Base-by-base conservation (phyloP, 2,113 vertebrate genomes). In the Athene noctua region DNA sequence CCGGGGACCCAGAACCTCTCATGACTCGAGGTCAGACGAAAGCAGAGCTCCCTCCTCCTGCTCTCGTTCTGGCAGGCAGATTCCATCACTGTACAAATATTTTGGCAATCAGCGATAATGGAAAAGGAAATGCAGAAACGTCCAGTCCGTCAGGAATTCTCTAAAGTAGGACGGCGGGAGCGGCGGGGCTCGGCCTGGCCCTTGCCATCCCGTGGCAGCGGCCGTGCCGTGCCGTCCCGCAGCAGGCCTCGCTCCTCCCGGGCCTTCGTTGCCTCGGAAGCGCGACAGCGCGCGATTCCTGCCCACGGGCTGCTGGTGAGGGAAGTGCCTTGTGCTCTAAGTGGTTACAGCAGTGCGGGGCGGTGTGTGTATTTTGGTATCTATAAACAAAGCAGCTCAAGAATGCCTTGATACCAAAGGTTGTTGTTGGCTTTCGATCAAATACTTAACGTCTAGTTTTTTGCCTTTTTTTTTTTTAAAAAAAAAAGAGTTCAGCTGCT, bases 381-480 rank as follows among this genome's bases (percentile, higher is more conserved):
- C 97, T 95, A 97, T 96, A 96, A 97, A 97, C 96, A 97, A 95
- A 97, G 96, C 91, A 81, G 88, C 97, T 96, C 92, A 94, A 91
- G 96, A 96, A 96, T 95, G 96, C 95, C 95, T 94, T 96, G 95
- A 97, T 97, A 95, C 91, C 91, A 66, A 94, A 97, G 97, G 97
- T 97, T 97, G 91, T 54, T 94, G 85, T 97, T 97, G 97, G 97
- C 94, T 94, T 61, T 79, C 17, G 80, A 84, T 92, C 97, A 97
- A 95, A 94, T 87, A 32, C 91, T 95, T 79, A 46, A 78, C 70
- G 83, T 68, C 70, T 81, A 82, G 36, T 8, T 70, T 96, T 83
- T 78, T 77, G 0, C 4, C 3, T 52, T 40, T 40, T 40, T 40
- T 40, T 40, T 40, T 40, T 38, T 38, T 38, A 38, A 38, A 3